phyloP scores from a whole-genome alignment of 2,888 invertebrate species.

The Andricus quercusramuli region DNA sequence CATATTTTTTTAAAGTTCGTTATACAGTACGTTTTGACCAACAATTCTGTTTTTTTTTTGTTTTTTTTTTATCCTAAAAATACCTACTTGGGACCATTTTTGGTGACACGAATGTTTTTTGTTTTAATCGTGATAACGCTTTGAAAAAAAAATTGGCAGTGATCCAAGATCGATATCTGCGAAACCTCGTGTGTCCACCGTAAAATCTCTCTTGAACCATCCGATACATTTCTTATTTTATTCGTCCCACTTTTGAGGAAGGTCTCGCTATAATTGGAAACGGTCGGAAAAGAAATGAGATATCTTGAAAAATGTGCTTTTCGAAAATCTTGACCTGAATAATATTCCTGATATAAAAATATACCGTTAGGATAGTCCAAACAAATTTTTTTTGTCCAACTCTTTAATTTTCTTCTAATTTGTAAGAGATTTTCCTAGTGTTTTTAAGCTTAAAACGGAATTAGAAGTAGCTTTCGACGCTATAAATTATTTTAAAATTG shows the following conservation, averaged over 20 bases:
- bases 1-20: too few species aligned
- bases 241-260: constrained; percentile 63
- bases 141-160: not conserved
- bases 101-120: too few species aligned
- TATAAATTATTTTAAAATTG: too few species aligned
- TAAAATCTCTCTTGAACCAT: constrained; percentile 25
- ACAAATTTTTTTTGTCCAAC: not conserved
- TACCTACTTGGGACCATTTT: too few species aligned
- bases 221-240: constrained; percentile 55
- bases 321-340: not conserved
- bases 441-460: too few species aligned
- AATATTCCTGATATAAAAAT: not conserved
- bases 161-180: constrained; percentile 23
- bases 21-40: too few species aligned
- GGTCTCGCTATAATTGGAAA: constrained; percentile 62
- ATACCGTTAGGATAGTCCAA: not conserved
- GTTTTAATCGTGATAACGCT: too few species aligned
- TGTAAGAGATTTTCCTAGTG: too few species aligned
- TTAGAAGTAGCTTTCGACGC: too few species aligned
- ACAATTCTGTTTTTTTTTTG: too few species aligned
- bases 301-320: constrained; percentile 10
- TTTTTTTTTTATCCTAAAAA: too few species aligned
- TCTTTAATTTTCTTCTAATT: too few species aligned
- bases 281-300: constrained; percentile 51
- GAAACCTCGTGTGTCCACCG: not conserved